Conservation (phyloP, 2,888 invertebrate species). For the Seira ritae region DNA sequence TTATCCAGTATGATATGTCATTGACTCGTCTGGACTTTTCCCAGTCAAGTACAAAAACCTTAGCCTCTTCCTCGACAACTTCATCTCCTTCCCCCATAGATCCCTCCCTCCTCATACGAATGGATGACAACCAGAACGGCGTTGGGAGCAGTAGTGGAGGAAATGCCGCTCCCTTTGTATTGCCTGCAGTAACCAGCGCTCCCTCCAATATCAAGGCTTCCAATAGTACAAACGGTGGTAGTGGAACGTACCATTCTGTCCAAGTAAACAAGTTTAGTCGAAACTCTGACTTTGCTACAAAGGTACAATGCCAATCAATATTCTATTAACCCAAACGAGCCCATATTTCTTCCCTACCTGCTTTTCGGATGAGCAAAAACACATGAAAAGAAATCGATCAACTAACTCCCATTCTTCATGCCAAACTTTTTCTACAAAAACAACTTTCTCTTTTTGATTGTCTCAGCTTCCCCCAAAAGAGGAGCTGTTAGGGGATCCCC, state of each 20-base stretch:
- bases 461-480: slow-evolving; percentile 56
- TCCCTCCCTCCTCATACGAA: slow-evolving; percentile 35
- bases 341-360: slow-evolving; percentile 30
- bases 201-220: slow-evolving; percentile 21
- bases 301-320: slow-evolving; percentile 47
- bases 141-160: slow-evolving; percentile 29
- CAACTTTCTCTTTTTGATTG: slow-evolving; percentile 21
- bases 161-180: slow-evolving; percentile 49
- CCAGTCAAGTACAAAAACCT: neutral
- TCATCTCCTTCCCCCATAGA: slow-evolving; percentile 45
- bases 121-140: slow-evolving; percentile 63
- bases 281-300: slow-evolving; percentile 42
- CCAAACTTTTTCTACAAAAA: neutral
- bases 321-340: slow-evolving; percentile 10
- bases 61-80: neutral
- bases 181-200: slow-evolving; percentile 55
- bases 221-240: slow-evolving; percentile 8
- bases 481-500: slow-evolving; percentile 33
- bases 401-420: slow-evolving; percentile 18
- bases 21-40: slow-evolving; percentile 70
- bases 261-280: slow-evolving; percentile 29
- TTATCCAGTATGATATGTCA: slow-evolving; percentile 73
- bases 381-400: slow-evolving; percentile 31
- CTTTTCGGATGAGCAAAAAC: slow-evolving; percentile 5
- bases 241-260: slow-evolving; percentile 42